A percentile compares a stretch with the other conserved stretches of the same genome.
Conservation (phyloP, 1,140 invertebrate species). For the Formica exsecta region DNA sequence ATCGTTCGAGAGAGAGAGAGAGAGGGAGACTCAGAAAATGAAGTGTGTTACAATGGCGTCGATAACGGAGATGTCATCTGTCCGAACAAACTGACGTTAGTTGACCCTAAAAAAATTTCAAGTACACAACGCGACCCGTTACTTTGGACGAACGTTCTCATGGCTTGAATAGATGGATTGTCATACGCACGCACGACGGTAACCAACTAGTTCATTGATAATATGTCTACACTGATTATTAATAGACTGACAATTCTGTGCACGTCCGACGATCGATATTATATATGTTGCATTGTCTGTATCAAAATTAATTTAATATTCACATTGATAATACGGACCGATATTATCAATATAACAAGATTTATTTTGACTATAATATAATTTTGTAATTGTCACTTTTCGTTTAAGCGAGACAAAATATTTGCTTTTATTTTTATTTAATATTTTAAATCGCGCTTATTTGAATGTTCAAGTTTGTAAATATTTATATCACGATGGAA, state of each 20-base stretch:
- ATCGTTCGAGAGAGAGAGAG: conserved; percentile 16
- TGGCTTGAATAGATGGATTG: conserved; percentile 55
- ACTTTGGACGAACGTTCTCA: conserved; percentile 49
- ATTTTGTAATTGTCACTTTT: neutral
- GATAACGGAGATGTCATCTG: conserved; percentile 59
- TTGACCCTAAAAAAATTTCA: conserved; percentile 58
- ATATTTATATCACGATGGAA: neutral
- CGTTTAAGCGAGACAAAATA: neutral
- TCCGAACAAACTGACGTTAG: conserved; percentile 57
- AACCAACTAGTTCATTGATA: conserved; percentile 54
- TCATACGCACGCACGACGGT: conserved; percentile 17
- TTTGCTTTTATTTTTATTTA: neutral
- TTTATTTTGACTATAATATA: neutral
- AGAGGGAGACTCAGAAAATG: conserved; percentile 38
- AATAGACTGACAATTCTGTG: conserved; percentile 7
- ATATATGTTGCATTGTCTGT: neutral
- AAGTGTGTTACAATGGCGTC: conserved; percentile 55
- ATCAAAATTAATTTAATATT: conserved; percentile 23
- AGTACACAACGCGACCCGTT: conserved; percentile 50
- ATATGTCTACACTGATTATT: conserved; percentile 30
- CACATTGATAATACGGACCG: neutral
- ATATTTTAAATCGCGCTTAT: neutral
- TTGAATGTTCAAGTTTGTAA: neutral
- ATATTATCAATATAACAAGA: conserved; percentile 16
- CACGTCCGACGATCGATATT: conserved; percentile 15